Evolutionary conservation across 2,888 invertebrate species (phyloP), one percentile per base, ranked within the genome.

Genomic region (Gandaritis pyraliata): DNA sequence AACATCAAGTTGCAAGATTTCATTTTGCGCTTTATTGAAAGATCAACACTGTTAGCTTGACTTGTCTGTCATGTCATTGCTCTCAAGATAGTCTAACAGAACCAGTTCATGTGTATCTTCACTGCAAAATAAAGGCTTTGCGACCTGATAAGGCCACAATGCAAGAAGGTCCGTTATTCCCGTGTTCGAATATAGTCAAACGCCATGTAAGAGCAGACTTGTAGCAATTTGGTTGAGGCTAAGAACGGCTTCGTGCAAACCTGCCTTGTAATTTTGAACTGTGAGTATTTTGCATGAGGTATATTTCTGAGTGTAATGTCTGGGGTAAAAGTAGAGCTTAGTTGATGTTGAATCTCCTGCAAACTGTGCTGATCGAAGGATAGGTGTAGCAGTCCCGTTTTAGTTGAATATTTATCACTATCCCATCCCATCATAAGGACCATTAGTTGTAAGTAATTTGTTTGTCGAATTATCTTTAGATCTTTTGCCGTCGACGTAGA

Each of bases 101-200:
- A 56, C 63, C 63, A 59, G 63, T 64, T 59, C 64, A 56, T 49
- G 63, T 58, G 50, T 59, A 64, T 59, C 63, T 64, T 58, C 52
- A 51, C 47, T 39, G 36, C 55, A 47, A 58, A 58, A 63, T 63
- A 63, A 63, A 63, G 63, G 63, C 47, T 48, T 36, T 36, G 51
- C 56, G 67, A 67, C 67, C 64, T 62, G 67, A 65, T 69, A 69
- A 64, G 48, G 68, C 63, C 66, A 70, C 65, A 68, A 68, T 65
- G 62, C 64, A 53, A 64, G 60, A 64, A 45, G 56, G 47, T 15
- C 68, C 68, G 70, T 70, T 70, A 68, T 57, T 66, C 65, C 66
- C 61, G 45, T 53, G 59, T 60, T 64, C 64, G 64, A 60, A 64
- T 65, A 59, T 62, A 68, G 63, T 59, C 56, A 63, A 68, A 70